Conservation (phyloP, 2,888 invertebrate species). For the Ichneumoninae sp. region DNA sequence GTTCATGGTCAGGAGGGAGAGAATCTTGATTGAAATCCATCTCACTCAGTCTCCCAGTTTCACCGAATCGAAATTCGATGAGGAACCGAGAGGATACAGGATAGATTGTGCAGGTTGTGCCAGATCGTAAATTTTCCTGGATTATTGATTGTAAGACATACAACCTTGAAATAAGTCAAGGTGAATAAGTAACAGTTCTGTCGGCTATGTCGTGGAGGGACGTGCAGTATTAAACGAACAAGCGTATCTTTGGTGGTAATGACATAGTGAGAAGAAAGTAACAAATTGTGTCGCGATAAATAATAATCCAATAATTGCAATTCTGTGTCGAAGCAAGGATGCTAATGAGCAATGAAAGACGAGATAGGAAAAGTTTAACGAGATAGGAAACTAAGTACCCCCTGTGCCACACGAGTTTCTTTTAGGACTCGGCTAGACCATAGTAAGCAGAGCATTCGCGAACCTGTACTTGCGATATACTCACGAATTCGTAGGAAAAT, state of each 20-base stretch:
- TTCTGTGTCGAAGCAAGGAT: neutral
- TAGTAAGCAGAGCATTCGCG: no score
- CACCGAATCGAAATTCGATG: constrained; percentile 43
- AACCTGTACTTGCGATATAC: no score
- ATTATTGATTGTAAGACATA: constrained; percentile 11
- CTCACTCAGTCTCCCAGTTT: constrained; percentile 37
- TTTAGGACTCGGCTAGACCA: no score
- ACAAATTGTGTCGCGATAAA: neutral
- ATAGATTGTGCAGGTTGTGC: neutral
- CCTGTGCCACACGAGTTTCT: no score
- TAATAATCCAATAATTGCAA: neutral
- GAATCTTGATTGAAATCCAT: constrained; percentile 59
- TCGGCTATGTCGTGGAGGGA: neutral
- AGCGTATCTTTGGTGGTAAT: neutral
- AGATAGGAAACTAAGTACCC: no score
- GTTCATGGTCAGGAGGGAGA: constrained; percentile 31
- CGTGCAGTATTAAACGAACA: neutral
- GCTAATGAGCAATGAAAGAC: no score
- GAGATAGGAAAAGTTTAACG: no score
- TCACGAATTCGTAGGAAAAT: no score
- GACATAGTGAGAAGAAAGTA: neutral
- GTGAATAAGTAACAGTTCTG: neutral
- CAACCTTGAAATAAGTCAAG: neutral
- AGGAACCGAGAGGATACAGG: constrained; percentile 11
- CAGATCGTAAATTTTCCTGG: constrained; percentile 25